These are phyloP conservation scores for Augiades crinisus DNA, from an alignment of 2,888 invertebrate genomes.

Conservation along the genomic window DNA sequence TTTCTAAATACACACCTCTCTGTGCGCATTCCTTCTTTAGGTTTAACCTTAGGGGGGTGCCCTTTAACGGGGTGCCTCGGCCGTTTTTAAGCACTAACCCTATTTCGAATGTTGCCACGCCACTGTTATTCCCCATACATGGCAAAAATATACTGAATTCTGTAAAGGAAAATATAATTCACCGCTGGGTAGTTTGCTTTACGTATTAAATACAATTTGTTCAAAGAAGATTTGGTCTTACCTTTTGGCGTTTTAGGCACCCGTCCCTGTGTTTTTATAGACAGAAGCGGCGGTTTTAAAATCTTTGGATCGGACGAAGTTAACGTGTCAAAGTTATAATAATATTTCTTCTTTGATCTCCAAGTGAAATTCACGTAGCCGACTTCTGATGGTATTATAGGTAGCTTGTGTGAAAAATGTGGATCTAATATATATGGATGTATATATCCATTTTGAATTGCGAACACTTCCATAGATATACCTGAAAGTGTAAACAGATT, in stretches of 20 bases:
- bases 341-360: conserved; percentile 92
- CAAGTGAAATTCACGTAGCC: conserved; percentile 95
- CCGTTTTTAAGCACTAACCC: conserved; percentile 91
- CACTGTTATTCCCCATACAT: conserved; percentile 93
- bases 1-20: conserved; percentile 91
- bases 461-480: conserved; percentile 93
- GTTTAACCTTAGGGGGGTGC: conserved; percentile 92
- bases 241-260: conserved; percentile 94
- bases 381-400: conserved; percentile 95
- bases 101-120: conserved; percentile 93
- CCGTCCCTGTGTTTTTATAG: conserved; percentile 91
- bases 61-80: conserved; percentile 89
- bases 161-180: conserved; percentile 54
- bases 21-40: conserved; percentile 96
- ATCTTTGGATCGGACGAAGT: conserved; percentile 92
- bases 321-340: conserved; percentile 92
- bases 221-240: conserved; percentile 49
- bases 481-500: conserved; percentile 73
- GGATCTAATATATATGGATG: conserved; percentile 93
- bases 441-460: conserved; percentile 93
- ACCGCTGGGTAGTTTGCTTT: neutral
- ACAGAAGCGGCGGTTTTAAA: conserved; percentile 92
- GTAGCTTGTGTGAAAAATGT: conserved; percentile 93
- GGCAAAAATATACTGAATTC: conserved; percentile 94
- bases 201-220: no score